Conservation (phyloP, 2,797 vertebrate genomes). For the Poecilia wingei region DNA sequence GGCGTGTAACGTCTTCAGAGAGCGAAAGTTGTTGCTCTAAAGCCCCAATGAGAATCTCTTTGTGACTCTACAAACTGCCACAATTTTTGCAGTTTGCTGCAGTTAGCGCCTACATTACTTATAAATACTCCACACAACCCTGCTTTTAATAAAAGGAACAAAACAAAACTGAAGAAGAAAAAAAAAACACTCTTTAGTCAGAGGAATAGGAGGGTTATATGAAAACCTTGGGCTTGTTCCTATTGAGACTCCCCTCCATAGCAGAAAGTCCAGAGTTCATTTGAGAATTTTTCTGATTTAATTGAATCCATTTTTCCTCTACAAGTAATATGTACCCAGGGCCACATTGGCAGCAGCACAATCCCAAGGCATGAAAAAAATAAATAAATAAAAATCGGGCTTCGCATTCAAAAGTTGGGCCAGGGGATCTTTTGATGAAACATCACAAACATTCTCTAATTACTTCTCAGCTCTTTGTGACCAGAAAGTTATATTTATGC, state of each 20-base stretch:
- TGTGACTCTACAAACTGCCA: neutral
- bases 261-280: neutral
- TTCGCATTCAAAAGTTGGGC: neutral
- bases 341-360: neutral
- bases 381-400: neutral
- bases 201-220: neutral
- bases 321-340: neutral
- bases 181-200: neutral
- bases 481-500: neutral
- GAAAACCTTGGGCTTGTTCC: neutral
- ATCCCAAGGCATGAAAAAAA: neutral
- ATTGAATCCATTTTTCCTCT: neutral
- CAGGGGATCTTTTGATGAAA: neutral
- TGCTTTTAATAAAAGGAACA: neutral
- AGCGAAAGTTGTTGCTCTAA: neutral
- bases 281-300: conserved; percentile 1
- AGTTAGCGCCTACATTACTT: neutral
- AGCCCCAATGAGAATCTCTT: neutral
- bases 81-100: neutral
- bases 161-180: neutral
- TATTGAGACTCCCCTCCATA: neutral
- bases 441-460: neutral
- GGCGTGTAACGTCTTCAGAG: no score
- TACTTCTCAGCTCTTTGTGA: neutral
- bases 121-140: neutral